Percentiles rank a stretch among this genome's conserved stretches.
phyloP scores from a whole-genome alignment of 2,113 vertebrate genomes.

The Dasyprocta punctata region DNA sequence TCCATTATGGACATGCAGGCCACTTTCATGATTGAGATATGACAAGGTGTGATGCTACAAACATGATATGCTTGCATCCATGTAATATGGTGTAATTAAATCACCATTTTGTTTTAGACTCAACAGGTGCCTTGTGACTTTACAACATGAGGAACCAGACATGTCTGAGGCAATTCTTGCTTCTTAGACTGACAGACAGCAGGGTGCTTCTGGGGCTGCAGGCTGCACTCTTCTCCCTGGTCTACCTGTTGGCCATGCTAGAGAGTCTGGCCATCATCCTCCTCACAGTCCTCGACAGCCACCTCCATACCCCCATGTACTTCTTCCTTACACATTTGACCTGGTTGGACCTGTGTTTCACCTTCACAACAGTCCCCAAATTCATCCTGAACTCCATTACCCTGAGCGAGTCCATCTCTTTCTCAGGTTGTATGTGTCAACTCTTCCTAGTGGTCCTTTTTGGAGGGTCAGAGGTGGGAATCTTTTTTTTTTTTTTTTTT shows the following conservation, averaged over 20 bases:
- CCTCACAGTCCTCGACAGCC: not conserved
- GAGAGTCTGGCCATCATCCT: conserved; percentile 51
- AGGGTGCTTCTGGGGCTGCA: not conserved
- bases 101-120: no score
- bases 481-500: no score
- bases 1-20: no score
- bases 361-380: conserved; percentile 44
- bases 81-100: no score
- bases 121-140: no score
- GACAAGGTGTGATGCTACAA: no score
- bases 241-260: not conserved
- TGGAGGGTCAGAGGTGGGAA: no score
- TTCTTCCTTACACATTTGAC: conserved; percentile 39
- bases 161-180: no score
- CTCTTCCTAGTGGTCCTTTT: conserved; percentile 21
- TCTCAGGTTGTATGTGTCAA: conserved; percentile 41
- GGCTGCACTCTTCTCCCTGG: not conserved
- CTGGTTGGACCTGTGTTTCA: conserved; percentile 39
- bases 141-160: no score
- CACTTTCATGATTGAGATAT: no score
- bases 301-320: conserved; percentile 49
- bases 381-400: conserved; percentile 29
- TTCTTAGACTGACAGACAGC: not conserved
- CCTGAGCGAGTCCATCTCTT: not conserved
- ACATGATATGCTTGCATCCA: no score